Percentiles rank a stretch among this genome's conserved stretches.
These are phyloP conservation scores for Fissipunctia ypsillon DNA, from an alignment of 2,888 invertebrate genomes.

Conservation along the genomic window DNA sequence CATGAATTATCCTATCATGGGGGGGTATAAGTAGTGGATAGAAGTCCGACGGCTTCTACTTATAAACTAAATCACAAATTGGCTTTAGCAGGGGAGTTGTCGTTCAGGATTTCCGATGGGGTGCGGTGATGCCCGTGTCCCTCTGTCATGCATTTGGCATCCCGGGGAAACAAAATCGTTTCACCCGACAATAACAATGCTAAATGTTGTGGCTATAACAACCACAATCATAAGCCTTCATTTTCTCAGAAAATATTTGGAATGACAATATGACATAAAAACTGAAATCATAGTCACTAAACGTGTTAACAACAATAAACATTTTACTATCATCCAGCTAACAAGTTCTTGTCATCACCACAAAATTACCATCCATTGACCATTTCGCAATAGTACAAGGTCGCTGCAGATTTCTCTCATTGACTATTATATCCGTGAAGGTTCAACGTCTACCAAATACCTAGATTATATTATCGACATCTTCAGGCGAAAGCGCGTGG, in stretches of 20 bases:
- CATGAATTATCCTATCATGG: not conserved
- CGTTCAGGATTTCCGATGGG: not conserved
- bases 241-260: not conserved
- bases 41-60: too few species aligned
- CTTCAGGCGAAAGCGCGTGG: slow-evolving; percentile 44
- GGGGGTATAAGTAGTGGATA: not conserved
- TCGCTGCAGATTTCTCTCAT: slow-evolving; percentile 44
- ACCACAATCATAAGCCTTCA: not conserved
- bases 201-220: not conserved
- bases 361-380: slow-evolving; percentile 24
- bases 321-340: slow-evolving; percentile 14
- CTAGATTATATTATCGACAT: slow-evolving; percentile 5
- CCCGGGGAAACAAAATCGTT: not conserved
- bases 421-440: slow-evolving; percentile 24
- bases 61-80: not conserved
- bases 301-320: slow-evolving; percentile 9
- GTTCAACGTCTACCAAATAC: slow-evolving; percentile 3
- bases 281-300: not conserved
- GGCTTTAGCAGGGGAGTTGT: not conserved
- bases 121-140: too few species aligned
- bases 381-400: slow-evolving; percentile 40
- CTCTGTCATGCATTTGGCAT: not conserved
- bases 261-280: not conserved
- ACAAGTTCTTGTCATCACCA: slow-evolving; percentile 8
- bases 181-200: slow-evolving; percentile 3